Percentiles rank a stretch among this genome's conserved stretches.
Evolutionary conservation across 2,888 invertebrate species (phyloP).

Genomic region (Operophtera brumata): DNA sequence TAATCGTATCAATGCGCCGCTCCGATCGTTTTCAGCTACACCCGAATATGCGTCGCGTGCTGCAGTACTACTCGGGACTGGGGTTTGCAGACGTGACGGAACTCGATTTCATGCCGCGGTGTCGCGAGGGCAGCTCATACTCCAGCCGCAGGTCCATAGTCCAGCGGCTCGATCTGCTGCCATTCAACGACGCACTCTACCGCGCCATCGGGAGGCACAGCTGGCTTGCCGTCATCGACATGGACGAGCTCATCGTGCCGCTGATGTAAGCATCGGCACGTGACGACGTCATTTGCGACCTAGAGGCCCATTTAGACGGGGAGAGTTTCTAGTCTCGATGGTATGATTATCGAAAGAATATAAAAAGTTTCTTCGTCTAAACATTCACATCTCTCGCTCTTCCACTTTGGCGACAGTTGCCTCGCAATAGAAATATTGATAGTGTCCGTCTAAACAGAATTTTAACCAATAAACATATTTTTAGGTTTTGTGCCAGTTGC

Average conservation of each 20-base stretch:
- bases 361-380: too few species aligned
- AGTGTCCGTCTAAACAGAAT: too few species aligned
- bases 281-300: neutral
- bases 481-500: too few species aligned
- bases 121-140: constrained; percentile 10
- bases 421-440: too few species aligned
- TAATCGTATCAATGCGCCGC: too few species aligned
- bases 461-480: too few species aligned
- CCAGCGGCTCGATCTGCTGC: constrained; percentile 18
- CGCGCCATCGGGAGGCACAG: constrained; percentile 10
- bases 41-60: constrained; percentile 12
- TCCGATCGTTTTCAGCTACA: constrained; percentile 10
- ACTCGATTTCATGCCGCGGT: constrained; percentile 7
- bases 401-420: too few species aligned
- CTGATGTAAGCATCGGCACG: neutral
- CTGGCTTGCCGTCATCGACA: constrained; percentile 22
- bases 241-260: constrained; percentile 28
- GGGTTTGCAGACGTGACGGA: constrained; percentile 21
- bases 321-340: too few species aligned
- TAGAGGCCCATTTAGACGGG: too few species aligned
- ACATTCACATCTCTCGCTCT: too few species aligned
- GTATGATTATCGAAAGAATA: too few species aligned
- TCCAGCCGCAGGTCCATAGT: constrained; percentile 2
- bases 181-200: constrained; percentile 27
- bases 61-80: constrained; percentile 13